A percentile compares a stretch with the other conserved stretches of the same genome.
phyloP scores from a whole-genome alignment of 2,113 vertebrate genomes.

The Lagopus muta region DNA sequence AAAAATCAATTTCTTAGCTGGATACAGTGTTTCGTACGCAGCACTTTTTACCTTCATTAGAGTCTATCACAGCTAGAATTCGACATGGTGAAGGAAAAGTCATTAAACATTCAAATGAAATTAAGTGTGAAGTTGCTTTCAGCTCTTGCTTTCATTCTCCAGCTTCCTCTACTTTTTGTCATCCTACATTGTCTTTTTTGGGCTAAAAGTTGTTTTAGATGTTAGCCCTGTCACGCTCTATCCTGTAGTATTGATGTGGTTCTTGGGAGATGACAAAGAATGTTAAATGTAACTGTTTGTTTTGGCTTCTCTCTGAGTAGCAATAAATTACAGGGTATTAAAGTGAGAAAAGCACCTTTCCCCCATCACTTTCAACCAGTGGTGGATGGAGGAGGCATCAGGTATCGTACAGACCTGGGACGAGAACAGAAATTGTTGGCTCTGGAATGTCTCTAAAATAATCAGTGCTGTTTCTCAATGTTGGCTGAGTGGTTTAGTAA shows the following conservation, averaged over 20 bases:
- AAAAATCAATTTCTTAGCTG: neutral
- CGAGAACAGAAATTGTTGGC: neutral
- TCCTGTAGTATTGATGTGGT: neutral
- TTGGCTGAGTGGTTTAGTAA: neutral
- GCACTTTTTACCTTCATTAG: neutral
- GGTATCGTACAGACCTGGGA: neutral
- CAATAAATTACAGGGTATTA: neutral
- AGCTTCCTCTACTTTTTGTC: constrained; percentile 59
- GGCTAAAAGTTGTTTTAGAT: constrained; percentile 29
- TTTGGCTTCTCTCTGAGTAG: constrained; percentile 65
- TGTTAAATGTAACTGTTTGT: neutral
- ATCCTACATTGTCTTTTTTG: constrained; percentile 63
- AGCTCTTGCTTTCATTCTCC: constrained; percentile 47
- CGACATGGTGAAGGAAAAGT: neutral
- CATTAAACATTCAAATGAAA: neutral
- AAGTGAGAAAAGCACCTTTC: constrained; percentile 4
- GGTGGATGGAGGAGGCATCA: neutral
- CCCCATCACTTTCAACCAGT: neutral
- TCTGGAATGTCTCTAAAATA: neutral
- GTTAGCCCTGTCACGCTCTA: constrained; percentile 30
- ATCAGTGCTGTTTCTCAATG: constrained; percentile 4
- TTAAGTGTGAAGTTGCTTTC: constrained; percentile 44
- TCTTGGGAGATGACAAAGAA: neutral
- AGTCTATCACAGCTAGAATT: neutral
- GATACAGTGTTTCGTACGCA: neutral